Evolutionary conservation across 2,797 vertebrate genomes (phyloP), one percentile per base, ranked within the genome.

Genomic region (Spinus olivaceus): DNA sequence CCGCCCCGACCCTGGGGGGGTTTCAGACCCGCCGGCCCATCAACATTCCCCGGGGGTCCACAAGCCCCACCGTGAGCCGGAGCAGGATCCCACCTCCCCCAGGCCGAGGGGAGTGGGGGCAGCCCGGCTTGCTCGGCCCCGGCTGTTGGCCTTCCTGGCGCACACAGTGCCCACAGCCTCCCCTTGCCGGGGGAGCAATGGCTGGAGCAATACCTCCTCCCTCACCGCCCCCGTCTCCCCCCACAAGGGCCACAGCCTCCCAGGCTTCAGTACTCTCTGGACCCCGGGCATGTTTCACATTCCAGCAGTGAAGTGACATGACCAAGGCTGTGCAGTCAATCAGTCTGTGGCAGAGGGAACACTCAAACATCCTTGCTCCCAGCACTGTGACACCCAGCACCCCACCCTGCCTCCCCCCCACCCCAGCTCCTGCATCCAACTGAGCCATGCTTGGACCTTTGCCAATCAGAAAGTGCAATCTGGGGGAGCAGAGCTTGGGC

Each of bases 211-310:
- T 18, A 35, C 10, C 9, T 50, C 14, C 5, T 6, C 12, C 12
- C 20, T 57, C 41, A 10, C 12, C 23, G 5, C 21, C 20, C 3
- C 46, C 4, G 2, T 16, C 1, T 6, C 5, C 15, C 28, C 8
- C 8, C 1, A 10, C 19, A 4, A 56, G 8, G 33, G 44, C 12
- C 33, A 6, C 51, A 37, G 70, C 32, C 39, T 56, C 21, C 27
- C 42, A 3, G n/a, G 28, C 37, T 32, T 32, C 76, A 27, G 33
- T 20, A 19, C 28, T 18, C 33, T 42, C 23, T 23, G 27, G 78
- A 37, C 53, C 15, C 67, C 4, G 5, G n/a, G 37, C 44, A 2
- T 3, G 33, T 44, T 22, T 54, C 64, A 12, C 27, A 57, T 54
- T 47, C 35, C 9, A 5, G 46, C 51, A 15, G 57, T 8, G 25